A percentile compares a stretch with the other conserved stretches of the same genome.
Conservation (phyloP, 1,140 invertebrate genomes). For the Euglossa dilemma region DNA sequence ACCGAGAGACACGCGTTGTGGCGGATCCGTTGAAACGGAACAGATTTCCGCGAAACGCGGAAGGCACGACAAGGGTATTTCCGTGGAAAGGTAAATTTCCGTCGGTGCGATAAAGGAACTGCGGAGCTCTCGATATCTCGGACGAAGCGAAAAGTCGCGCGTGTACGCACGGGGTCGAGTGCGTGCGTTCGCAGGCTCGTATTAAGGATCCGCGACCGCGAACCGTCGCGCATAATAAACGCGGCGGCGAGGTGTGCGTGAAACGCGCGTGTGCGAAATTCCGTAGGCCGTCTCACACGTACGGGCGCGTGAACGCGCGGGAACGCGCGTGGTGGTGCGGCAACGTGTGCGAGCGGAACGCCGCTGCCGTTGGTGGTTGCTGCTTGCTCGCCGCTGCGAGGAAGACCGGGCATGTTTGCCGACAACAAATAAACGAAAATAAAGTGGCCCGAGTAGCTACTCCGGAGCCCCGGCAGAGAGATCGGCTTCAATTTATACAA, state of each 20-base stretch:
- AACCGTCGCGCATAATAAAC: slow-evolving; percentile 43
- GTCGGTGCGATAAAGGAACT: too few species aligned
- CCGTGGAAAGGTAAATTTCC: background rate
- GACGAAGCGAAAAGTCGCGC: slow-evolving; percentile 21
- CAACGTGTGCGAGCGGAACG: slow-evolving; percentile 61
- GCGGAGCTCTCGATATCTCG: background rate
- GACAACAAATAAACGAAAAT: slow-evolving; percentile 76
- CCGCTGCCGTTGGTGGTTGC: slow-evolving; percentile 33
- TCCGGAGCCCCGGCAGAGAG: slow-evolving; percentile 64
- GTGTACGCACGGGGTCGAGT: background rate
- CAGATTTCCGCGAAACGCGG: background rate
- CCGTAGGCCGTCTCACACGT: background rate
- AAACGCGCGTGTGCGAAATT: background rate
- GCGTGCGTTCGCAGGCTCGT: background rate
- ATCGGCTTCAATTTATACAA: slow-evolving; percentile 76
- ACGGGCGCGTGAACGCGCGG: background rate
- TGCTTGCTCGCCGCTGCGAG: slow-evolving; percentile 55
- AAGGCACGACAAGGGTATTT: background rate
- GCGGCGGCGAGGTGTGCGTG: background rate
- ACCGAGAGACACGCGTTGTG: background rate
- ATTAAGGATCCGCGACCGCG: slow-evolving; percentile 30
- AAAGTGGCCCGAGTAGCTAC: slow-evolving; percentile 71
- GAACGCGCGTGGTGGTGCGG: slow-evolving; percentile 31
- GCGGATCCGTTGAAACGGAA: background rate
- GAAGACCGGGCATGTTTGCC: slow-evolving; percentile 70